Base-by-base conservation (phyloP, 2,888 invertebrate species). In the Aphidoletes aphidimyza region DNA sequence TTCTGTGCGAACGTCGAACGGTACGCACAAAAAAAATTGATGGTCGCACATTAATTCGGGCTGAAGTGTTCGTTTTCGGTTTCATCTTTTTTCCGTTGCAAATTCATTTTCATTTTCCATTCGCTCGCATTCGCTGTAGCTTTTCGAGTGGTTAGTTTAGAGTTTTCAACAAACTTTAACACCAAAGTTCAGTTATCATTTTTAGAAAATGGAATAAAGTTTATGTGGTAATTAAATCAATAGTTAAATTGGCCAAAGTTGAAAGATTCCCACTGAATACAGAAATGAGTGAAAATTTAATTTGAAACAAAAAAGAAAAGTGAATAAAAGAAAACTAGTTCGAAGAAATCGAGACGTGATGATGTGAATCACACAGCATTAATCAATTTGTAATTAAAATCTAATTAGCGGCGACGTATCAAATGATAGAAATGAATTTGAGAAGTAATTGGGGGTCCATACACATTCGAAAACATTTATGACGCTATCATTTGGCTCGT, bases 1-100 rank as follows among this genome's bases (percentile, higher is more conserved):
- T 69, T 1, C 69, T 69, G 69, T 69, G 69, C 69, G 69, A 69
- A 69, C 69, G 69, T 69, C 69, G 69, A 69, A 69, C 69, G 69
- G 69, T 69, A 69, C 69, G 69, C 69, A 69, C 69, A 69, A 69
- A n/a, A n/a, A n/a, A n/a, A 30, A 30, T 69, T 69, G 69, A 26
- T 69, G 30, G 26, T 69, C 69, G 17, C 30, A 69, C 2, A 69
- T 1, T 30, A 9, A 69, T 69, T 22, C 54, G n/a, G 22, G 54
- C 14, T 69, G n/a, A 30, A 69, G 30, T 30, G 69, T 26, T 69
- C 69, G 69, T 69, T 69, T 69, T 69, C 34, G 34, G 34, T 69
- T 69, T 69, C 30, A 69, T 30, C 69, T 9, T 34, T 69, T 34
- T 69, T 69, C 14, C 69, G 30, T 5, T 69, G 3, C 9, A 69